Percentiles rank a stretch among this genome's conserved stretches.
phyloP scores from a whole-genome alignment of 2,113 vertebrate genomes.

The Hippolais icterina region DNA sequence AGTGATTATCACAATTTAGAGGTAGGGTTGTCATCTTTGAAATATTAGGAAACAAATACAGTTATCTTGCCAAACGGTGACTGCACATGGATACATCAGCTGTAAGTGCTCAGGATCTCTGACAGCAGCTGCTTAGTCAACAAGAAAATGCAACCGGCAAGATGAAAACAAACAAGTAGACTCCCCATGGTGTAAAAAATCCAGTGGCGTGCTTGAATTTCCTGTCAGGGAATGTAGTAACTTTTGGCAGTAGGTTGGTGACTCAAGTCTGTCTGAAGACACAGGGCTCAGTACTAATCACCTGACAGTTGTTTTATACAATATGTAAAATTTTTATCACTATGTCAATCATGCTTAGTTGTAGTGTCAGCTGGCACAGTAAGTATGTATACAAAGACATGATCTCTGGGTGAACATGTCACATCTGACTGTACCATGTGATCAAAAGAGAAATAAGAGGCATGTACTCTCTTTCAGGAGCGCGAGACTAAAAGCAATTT shows the following conservation, averaged over 20 bases:
- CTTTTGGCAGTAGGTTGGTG: not conserved
- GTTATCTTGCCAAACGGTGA: fast-evolving
- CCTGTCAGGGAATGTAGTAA: not conserved
- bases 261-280: conserved; percentile 10
- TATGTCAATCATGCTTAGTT: not conserved
- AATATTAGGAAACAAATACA: not conserved
- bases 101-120: not conserved
- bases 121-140: not conserved
- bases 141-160: not conserved
- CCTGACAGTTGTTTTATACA: conserved; percentile 11
- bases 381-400: not conserved
- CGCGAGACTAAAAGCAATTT: not conserved
- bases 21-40: not conserved
- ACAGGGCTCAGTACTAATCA: not conserved
- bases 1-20: not conserved
- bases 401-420: not conserved
- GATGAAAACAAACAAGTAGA: not conserved
- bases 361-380: not conserved
- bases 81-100: not conserved
- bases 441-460: not conserved
- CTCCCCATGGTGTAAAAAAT: not conserved
- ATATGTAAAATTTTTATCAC: not conserved
- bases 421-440: not conserved
- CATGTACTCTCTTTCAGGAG: not conserved
- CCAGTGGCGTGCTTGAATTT: not conserved